Base-by-base conservation (phyloP, 2,888 invertebrate species). In the Orchesellides sinensis region DNA sequence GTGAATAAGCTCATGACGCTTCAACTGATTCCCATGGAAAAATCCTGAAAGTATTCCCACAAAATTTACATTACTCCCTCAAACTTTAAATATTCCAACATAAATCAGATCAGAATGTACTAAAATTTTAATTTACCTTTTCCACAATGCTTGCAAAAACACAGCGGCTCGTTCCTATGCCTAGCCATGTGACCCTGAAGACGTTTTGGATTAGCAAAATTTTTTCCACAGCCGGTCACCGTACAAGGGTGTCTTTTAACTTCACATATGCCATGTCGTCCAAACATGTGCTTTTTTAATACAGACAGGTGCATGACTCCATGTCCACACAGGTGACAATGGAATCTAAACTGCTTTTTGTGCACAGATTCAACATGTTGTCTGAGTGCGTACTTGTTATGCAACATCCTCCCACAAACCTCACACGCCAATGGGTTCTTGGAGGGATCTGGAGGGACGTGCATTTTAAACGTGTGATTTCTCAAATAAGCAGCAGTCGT, bases 1-100 rank as follows among this genome's bases (percentile, higher is more conserved):
- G 35, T 80, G 80, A 2, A 80, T 73, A 0, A 49, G 40, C 17
- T 68, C 73, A 49, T 80, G 80, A 2, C 80, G 52, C 1, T 19
- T 25, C 29, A 5, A 6, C n/a, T 61, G 35, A 10, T 12, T 25
- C 21, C 1, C 1, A 10, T 1, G 25, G 25, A n/a, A 25, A 12
- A 56, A 56, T n/a, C 23, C 56, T 56, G 23, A 4, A 54, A 54
- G n/a, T 47, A 17, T 23, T 23, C 10, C 10, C 21, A 47, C 47
- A 23, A 54, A 21, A 10, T 12, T 21, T 23, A 54, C n/a, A n/a
- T 49, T 17, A 49, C n/a, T n/a, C n/a, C n/a, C n/a, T n/a, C n/a
- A n/a, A n/a, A n/a, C n/a, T n/a, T n/a, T n/a, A n/a, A n/a, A n/a
- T n/a, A n/a, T n/a, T n/a, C n/a, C n/a, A n/a, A n/a, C n/a, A n/a